Evolutionary conservation across 1,140 invertebrate species (phyloP), one percentile per base, ranked within the genome.

Genomic region (Nixonia krombeini): DNA sequence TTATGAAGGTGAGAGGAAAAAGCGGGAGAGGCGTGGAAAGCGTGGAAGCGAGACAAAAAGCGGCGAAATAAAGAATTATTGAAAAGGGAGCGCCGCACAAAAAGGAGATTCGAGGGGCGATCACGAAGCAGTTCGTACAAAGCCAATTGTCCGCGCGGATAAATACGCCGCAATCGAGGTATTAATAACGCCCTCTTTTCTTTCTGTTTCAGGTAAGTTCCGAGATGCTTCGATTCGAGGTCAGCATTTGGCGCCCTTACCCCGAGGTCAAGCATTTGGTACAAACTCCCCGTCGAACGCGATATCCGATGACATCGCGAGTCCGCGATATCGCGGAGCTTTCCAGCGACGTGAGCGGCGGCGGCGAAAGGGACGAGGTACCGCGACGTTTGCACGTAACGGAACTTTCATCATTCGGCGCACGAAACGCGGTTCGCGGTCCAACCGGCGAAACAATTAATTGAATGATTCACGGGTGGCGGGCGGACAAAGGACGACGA

Each of bases 281-380:
- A n/a, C n/a, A n/a, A n/a, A n/a, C n/a, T n/a, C n/a, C n/a, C n/a
- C n/a, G n/a, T n/a, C n/a, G n/a, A 42, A 42, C 21, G 26, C 13
- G 13, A 35, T 42, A 42, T 42, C 26, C 12, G 40, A 42, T 42
- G 26, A 42, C 12, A 42, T 26, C n/a, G 8, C 37, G n/a, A 40
- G 37, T 18, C 26, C 40, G 40, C 25, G 40, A 42, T 42, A 42
- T 12, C 26, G 40, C 26, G 26, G 7, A 42, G 26, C 18, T 42
- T 42, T 26, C 26, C 21, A 42, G 26, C 40, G 21, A 18, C n/a
- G n/a, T n/a, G n/a, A n/a, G n/a, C n/a, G n/a, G n/a, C n/a, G n/a
- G n/a, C n/a, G n/a, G n/a, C n/a, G n/a, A n/a, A n/a, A n/a, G n/a
- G n/a, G n/a, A n/a, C 23, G 4, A 16, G 5, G 40, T 21, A 10